Evolutionary conservation across 2,888 invertebrate genomes (phyloP).

Genomic region (Perizoma affinitatum): DNA sequence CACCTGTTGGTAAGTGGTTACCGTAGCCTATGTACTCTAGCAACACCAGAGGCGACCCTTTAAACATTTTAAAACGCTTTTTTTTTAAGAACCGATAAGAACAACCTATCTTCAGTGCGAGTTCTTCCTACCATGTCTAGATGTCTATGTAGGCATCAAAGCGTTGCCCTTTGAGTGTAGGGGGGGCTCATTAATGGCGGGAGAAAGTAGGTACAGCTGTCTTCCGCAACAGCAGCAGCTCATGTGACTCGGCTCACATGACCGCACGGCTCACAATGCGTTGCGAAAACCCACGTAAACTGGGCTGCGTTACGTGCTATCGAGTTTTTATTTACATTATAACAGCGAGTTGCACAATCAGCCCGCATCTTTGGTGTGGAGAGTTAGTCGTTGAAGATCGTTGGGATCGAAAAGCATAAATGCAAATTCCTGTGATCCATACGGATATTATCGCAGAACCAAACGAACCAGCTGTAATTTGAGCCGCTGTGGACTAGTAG

Average conservation of each 20-base stretch:
- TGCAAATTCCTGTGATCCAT: too few relatives aligned
- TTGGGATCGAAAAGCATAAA: too few relatives aligned
- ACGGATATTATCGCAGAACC: too few relatives aligned
- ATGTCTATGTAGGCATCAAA: conserved; percentile 1
- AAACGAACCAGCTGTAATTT: too few relatives aligned
- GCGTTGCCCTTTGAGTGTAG: conserved; percentile 9
- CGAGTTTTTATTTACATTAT: conserved; percentile 40
- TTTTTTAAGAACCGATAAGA: too few relatives aligned
- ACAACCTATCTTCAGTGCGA: too few relatives aligned
- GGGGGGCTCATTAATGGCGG: conserved; percentile 2
- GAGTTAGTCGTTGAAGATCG: background rate
- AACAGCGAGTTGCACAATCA: conserved; percentile 29
- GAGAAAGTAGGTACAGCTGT: conserved; percentile 24
- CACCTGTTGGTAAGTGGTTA: too few relatives aligned
- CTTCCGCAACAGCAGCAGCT: conserved; percentile 64
- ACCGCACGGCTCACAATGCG: conserved; percentile 54
- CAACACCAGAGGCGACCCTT: too few relatives aligned
- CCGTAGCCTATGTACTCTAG: too few relatives aligned
- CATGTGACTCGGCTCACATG: conserved; percentile 66
- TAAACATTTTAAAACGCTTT: too few relatives aligned
- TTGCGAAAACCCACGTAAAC: conserved; percentile 64
- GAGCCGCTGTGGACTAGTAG: too few relatives aligned
- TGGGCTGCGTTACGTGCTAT: conserved; percentile 53
- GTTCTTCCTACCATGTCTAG: too few relatives aligned
- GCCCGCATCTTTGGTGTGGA: conserved; percentile 22